Conservation (phyloP, 2,888 invertebrate species). For the Nomada flava region DNA sequence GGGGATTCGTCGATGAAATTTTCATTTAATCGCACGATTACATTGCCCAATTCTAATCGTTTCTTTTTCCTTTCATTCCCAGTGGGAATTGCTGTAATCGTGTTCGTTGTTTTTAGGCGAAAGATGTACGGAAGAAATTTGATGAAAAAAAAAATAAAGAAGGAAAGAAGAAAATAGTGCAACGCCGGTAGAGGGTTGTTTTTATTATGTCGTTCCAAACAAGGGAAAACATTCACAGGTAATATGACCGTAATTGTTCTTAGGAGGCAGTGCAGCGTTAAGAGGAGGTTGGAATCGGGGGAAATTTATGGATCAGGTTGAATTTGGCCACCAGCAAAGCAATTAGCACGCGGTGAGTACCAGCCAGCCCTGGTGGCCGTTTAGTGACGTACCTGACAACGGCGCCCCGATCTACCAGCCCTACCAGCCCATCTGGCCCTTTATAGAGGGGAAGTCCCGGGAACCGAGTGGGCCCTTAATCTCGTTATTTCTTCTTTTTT, state of each 20-base stretch:
- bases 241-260: not conserved
- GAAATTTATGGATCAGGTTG: conserved; percentile 46
- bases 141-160: no score
- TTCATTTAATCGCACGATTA: no score
- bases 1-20: no score
- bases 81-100: no score
- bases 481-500: not conserved
- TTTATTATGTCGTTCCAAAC: no score
- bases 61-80: no score
- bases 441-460: conserved; percentile 42
- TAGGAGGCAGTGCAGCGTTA: not conserved
- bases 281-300: conserved; percentile 20
- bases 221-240: no score
- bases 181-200: no score
- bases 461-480: conserved; percentile 23
- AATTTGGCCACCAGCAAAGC: conserved; percentile 75
- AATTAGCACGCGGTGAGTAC: conserved; percentile 67
- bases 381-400: conserved; percentile 5
- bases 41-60: no score
- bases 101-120: no score
- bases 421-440: conserved; percentile 20
- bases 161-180: no score
- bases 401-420: conserved; percentile 14
- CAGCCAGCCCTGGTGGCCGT: not conserved
- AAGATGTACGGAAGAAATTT: no score